Conservation (phyloP, 2,888 invertebrate species). For the Silvanus unidentatus region DNA sequence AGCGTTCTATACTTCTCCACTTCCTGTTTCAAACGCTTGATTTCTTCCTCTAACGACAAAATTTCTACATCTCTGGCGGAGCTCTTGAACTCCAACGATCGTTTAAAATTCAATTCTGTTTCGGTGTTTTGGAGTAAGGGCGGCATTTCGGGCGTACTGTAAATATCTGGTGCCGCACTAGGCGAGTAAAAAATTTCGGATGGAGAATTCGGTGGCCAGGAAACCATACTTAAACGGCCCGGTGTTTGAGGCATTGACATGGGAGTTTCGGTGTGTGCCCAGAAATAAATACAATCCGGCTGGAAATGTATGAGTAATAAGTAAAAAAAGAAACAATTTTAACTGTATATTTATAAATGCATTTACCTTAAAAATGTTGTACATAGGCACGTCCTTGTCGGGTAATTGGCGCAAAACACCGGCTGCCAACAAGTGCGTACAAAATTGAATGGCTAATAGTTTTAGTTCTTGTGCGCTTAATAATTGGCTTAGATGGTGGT, state of each 20-base stretch:
- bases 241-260: conserved; percentile 64
- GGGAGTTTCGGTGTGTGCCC: conserved; percentile 75
- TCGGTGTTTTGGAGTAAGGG: conserved; percentile 19
- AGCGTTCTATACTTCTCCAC: conserved; percentile 56
- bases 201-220: conserved; percentile 63
- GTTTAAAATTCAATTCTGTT: background rate
- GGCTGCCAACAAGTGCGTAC: conserved; percentile 79
- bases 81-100: conserved; percentile 25
- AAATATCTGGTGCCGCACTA: conserved; percentile 23
- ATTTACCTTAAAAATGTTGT: conserved; percentile 66
- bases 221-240: conserved; percentile 63
- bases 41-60: conserved; percentile 44
- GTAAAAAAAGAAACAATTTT: background rate
- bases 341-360: background rate
- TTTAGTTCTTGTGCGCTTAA: conserved; percentile 67
- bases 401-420: conserved; percentile 78
- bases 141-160: conserved; percentile 23
- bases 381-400: conserved; percentile 64
- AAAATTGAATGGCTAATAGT: conserved; percentile 74
- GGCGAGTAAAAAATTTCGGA: conserved; percentile 28
- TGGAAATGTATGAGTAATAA: conserved; percentile 47
- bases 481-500: conserved; percentile 57
- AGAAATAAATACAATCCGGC: conserved; percentile 88
- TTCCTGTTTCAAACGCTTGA: conserved; percentile 52
- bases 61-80: conserved; percentile 42